Percentiles rank a stretch among this genome's conserved stretches.
Evolutionary conservation across 2,888 invertebrate species (phyloP).

Genomic region (Chloroclysta siterata): DNA sequence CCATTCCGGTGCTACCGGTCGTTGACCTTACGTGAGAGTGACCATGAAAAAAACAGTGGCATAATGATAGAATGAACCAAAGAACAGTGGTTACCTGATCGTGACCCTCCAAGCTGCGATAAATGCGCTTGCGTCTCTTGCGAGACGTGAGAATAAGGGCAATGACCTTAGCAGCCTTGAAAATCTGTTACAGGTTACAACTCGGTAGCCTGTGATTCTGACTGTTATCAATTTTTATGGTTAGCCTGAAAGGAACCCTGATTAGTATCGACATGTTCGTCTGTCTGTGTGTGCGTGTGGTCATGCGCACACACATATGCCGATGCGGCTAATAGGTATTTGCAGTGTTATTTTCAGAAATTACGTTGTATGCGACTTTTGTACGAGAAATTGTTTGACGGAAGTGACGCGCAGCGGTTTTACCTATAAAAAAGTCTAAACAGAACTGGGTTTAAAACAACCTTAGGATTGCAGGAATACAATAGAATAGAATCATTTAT

Average conservation of each 20-base stretch:
- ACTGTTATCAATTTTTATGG: too few species aligned
- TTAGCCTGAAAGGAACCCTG: neutral
- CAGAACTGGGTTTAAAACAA: too few species aligned
- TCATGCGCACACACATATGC: too few species aligned
- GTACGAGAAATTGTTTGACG: too few species aligned
- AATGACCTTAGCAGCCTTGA: conserved; percentile 73
- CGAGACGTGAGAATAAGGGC: conserved; percentile 54
- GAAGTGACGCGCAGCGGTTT: too few species aligned
- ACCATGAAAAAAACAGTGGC: neutral
- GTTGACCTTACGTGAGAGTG: neutral
- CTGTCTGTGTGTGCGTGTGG: too few species aligned
- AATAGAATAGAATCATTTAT: too few species aligned
- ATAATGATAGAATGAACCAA: neutral
- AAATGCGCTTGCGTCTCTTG: conserved; percentile 14
- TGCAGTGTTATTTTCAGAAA: too few species aligned
- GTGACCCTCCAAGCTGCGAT: neutral
- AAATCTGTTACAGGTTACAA: neutral
- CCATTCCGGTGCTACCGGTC: neutral
- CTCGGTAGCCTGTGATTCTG: neutral
- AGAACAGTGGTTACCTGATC: neutral
- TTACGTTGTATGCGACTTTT: too few species aligned
- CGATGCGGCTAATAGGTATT: too few species aligned
- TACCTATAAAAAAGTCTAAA: too few species aligned
- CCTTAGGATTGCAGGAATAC: too few species aligned
- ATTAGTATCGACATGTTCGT: neutral